Conservation (phyloP, 2,888 invertebrate genomes). For the Dusona sp. region DNA sequence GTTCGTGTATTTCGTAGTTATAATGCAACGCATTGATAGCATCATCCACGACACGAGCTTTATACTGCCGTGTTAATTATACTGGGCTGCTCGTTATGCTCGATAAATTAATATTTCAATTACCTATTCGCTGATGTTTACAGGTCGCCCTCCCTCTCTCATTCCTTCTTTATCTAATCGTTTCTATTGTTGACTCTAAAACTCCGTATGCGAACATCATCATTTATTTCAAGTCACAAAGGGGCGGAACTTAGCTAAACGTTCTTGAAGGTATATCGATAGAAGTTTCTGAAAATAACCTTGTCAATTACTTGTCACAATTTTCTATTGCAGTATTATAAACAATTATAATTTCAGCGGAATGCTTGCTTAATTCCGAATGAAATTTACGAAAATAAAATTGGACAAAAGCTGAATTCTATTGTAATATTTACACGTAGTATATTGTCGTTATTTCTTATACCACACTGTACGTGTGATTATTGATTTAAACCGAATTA, state of each 20-base stretch:
- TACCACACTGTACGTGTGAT: neutral
- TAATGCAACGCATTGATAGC: conserved; percentile 80
- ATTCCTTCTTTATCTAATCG: neutral
- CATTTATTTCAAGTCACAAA: neutral
- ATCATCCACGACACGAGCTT: conserved; percentile 77
- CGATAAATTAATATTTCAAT: conserved; percentile 84
- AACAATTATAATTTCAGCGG: neutral
- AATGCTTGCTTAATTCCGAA: neutral
- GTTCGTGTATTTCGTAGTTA: conserved; percentile 67
- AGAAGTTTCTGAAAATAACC: neutral
- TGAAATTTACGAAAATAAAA: neutral
- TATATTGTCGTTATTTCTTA: too few relatives aligned
- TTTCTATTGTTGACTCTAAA: neutral
- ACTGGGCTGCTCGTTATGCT: conserved; percentile 78
- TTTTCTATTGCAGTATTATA: neutral
- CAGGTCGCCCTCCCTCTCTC: neutral
- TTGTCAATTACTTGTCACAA: neutral
- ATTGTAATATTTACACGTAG: neutral
- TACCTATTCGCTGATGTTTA: conserved; percentile 74
- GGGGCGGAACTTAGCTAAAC: neutral
- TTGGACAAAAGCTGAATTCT: neutral
- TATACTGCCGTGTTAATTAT: conserved; percentile 81
- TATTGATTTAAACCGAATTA: neutral
- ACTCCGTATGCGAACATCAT: neutral
- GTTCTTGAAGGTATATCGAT: neutral